Percentiles rank a stretch among this genome's conserved stretches.
phyloP scores from a whole-genome alignment of 2,888 invertebrate genomes.

The Nyleta sp. region DNA sequence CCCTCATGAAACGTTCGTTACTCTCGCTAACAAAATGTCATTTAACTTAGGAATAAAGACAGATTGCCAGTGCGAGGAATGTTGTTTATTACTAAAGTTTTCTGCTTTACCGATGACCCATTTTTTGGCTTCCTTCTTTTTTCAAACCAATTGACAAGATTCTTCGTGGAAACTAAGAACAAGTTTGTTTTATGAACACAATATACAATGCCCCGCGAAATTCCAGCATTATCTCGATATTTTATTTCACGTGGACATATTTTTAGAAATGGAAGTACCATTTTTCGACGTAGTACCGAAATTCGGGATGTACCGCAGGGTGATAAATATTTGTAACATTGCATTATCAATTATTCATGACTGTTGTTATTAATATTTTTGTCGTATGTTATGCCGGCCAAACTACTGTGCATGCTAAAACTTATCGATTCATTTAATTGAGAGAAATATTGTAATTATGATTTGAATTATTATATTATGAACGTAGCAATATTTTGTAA shows the following conservation, averaged over 20 bases:
- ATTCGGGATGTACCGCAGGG: not conserved
- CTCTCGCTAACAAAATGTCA: slow-evolving; percentile 72
- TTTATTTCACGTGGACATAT: slow-evolving; percentile 11
- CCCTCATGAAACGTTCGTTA: slow-evolving; percentile 76
- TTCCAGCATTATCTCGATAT: slow-evolving; percentile 53
- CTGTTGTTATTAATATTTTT: slow-evolving; percentile 12
- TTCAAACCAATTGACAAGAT: slow-evolving; percentile 52
- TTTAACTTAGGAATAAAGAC: slow-evolving; percentile 73
- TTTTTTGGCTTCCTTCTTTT: slow-evolving; percentile 40
- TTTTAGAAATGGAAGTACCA: slow-evolving; percentile 9
- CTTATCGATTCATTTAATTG: slow-evolving; percentile 8
- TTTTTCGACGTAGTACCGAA: slow-evolving; percentile 12
- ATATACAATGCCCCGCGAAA: slow-evolving; percentile 24
- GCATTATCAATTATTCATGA: slow-evolving; percentile 39
- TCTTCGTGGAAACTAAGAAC: slow-evolving; percentile 16
- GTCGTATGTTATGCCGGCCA: not conserved
- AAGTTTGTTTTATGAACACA: slow-evolving; percentile 39
- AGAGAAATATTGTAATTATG: too few species aligned
- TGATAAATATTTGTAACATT: slow-evolving; percentile 46
- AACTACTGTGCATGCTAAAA: slow-evolving; percentile 10
- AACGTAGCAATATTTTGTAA: too few species aligned
- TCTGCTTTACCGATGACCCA: slow-evolving; percentile 54
- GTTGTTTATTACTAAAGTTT: slow-evolving; percentile 78
- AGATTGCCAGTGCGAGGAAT: slow-evolving; percentile 70
- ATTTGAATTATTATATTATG: too few species aligned